These are phyloP conservation scores for Carassius gibelio DNA, from an alignment of 2,113 vertebrate genomes.

Conservation along the genomic window DNA sequence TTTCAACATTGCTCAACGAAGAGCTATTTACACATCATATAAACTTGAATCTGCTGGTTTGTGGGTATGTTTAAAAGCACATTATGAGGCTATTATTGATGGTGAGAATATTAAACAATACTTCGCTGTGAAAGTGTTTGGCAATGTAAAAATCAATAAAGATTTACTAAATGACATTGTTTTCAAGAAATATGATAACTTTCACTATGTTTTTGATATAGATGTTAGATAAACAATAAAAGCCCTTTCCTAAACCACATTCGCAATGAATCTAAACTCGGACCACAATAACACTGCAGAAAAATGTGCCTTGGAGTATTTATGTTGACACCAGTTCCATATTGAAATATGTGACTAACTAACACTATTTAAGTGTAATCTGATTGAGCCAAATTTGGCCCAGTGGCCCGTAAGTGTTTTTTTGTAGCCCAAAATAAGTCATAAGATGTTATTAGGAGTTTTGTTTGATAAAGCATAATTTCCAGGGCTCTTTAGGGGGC, in stretches of 20 bases:
- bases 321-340: neutral
- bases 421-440: neutral
- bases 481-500: constrained; percentile 3
- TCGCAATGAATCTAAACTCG: neutral
- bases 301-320: neutral
- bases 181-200: constrained; percentile 5
- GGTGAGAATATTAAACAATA: constrained; percentile 41
- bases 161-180: neutral
- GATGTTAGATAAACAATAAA: neutral
- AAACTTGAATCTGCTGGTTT: constrained; percentile 14
- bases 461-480: constrained; percentile 37
- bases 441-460: constrained; percentile 3
- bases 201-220: neutral
- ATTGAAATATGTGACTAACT: neutral
- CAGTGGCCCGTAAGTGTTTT: neutral
- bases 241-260: neutral
- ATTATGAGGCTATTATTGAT: constrained; percentile 24
- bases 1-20: neutral
- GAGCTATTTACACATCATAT: constrained; percentile 26
- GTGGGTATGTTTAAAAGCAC: constrained; percentile 29
- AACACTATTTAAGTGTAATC: neutral
- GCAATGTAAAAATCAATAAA: constrained; percentile 42
- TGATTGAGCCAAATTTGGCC: neutral
- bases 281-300: neutral
- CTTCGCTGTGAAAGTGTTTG: constrained; percentile 8